phyloP scores from a whole-genome alignment of 2,888 invertebrate genomes.

The Acheta domesticus region DNA sequence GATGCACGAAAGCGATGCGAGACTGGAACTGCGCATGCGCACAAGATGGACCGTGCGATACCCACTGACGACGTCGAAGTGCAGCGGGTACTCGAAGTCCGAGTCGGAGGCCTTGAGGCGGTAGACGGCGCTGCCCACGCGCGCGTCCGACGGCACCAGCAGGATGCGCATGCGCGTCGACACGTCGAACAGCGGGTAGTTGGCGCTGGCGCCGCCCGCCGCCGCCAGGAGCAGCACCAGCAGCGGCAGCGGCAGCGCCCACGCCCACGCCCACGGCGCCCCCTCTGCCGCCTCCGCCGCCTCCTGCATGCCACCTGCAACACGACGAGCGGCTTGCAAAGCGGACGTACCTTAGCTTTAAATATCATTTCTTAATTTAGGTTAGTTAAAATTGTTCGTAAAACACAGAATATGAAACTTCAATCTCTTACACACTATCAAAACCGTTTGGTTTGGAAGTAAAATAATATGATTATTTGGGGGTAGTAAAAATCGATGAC shows the following conservation, averaged over 20 bases:
- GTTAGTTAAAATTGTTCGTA: no score
- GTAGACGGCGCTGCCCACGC: constrained; percentile 81
- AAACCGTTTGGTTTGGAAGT: no score
- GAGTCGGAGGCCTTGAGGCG: constrained; percentile 82
- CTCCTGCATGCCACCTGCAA: background rate
- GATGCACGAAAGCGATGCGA: no score
- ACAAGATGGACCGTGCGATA: no score
- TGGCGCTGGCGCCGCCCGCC: constrained; percentile 40
- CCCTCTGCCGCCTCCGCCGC: background rate
- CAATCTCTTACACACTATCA: no score
- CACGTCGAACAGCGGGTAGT: constrained; percentile 80
- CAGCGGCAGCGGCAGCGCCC: background rate
- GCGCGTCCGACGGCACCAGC: constrained; percentile 77
- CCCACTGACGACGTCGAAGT: constrained; percentile 56
- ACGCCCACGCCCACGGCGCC: background rate
- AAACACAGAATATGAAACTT: no score
- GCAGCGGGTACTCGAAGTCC: constrained; percentile 80
- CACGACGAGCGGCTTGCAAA: no score
- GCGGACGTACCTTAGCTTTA: no score
- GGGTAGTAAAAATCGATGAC: no score
- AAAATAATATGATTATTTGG: no score
- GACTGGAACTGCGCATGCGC: no score
- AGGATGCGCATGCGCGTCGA: constrained; percentile 78
- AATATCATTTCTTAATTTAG: no score
- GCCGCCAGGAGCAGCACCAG: constrained; percentile 21